phyloP scores from a whole-genome alignment of 2,888 invertebrate species.

The Noctuana brunneofusca region DNA sequence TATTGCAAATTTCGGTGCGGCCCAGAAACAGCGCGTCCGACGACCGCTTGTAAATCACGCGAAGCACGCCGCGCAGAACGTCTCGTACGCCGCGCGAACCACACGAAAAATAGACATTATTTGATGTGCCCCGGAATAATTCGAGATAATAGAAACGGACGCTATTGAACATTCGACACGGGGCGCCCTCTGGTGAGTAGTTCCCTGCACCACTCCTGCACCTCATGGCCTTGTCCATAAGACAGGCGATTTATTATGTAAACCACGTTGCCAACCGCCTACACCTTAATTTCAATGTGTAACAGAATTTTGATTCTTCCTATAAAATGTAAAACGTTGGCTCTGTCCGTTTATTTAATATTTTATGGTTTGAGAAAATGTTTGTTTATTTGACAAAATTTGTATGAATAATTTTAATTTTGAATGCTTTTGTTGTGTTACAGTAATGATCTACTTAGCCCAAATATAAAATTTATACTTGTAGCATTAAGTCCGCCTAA shows the following conservation, averaged over 20 bases:
- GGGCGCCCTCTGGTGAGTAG: conserved; percentile 73
- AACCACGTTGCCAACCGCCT: conserved; percentile 62
- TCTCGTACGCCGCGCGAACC: conserved; percentile 54
- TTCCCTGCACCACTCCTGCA: conserved; percentile 1
- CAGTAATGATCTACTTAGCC: too few species aligned
- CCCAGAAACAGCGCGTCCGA: conserved; percentile 66
- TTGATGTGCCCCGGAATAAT: conserved; percentile 73
- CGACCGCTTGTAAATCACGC: conserved; percentile 68
- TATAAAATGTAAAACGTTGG: neutral
- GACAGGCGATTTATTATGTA: conserved; percentile 60
- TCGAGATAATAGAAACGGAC: conserved; percentile 68
- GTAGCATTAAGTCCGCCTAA: too few species aligned
- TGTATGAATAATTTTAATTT: neutral
- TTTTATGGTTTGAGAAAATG: neutral
- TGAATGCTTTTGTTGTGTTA: too few species aligned
- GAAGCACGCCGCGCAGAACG: conserved; percentile 64
- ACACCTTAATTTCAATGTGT: conserved; percentile 43
- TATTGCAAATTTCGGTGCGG: conserved; percentile 62
- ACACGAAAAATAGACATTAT: conserved; percentile 78
- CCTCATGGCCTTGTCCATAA: conserved; percentile 51
- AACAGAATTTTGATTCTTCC: conserved; percentile 4
- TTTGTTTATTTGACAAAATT: neutral
- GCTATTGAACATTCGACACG: conserved; percentile 59
- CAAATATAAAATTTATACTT: too few species aligned
- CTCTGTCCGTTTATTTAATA: neutral